Evolutionary conservation across 2,888 invertebrate genomes (phyloP).

Genomic region (Malthinus seriepunctatus): DNA sequence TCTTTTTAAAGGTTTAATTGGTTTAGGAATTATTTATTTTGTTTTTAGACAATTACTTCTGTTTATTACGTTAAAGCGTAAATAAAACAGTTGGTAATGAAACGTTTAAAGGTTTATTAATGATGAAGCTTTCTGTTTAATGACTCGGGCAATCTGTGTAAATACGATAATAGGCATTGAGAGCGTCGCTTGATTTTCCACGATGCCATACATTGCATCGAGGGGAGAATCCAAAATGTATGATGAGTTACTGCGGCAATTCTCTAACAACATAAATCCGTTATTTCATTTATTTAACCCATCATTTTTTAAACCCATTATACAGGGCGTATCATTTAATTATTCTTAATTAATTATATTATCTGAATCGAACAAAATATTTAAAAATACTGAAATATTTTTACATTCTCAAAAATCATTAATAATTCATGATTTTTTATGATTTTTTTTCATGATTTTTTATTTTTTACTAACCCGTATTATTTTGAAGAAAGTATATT

Average conservation of each 20-base stretch:
- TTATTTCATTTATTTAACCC: not conserved
- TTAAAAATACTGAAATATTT: too few species aligned
- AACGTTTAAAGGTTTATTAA: slow-evolving; percentile 33
- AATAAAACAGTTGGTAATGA: slow-evolving; percentile 39
- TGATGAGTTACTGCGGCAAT: slow-evolving; percentile 47
- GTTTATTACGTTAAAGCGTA: slow-evolving; percentile 36
- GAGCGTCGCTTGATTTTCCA: slow-evolving; percentile 37
- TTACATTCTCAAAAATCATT: too few species aligned
- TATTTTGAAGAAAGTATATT: too few species aligned
- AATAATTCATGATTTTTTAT: too few species aligned
- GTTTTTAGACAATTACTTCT: slow-evolving; percentile 30
- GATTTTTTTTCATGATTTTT: too few species aligned
- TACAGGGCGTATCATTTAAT: not conserved
- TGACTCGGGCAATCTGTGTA: slow-evolving; percentile 46
- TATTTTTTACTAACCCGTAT: too few species aligned
- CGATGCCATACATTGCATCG: slow-evolving; percentile 2
- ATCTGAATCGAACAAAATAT: too few species aligned
- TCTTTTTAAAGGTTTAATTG: too few species aligned
- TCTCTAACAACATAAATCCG: slow-evolving; percentile 37
- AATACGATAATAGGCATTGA: slow-evolving; percentile 44
- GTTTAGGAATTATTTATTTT: too few species aligned
- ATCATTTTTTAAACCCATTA: not conserved
- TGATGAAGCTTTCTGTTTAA: slow-evolving; percentile 45
- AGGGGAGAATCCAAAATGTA: slow-evolving; percentile 19
- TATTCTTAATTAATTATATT: not conserved